Base-by-base conservation (phyloP, 2,888 invertebrate species). In the Tridacna gigas region DNA sequence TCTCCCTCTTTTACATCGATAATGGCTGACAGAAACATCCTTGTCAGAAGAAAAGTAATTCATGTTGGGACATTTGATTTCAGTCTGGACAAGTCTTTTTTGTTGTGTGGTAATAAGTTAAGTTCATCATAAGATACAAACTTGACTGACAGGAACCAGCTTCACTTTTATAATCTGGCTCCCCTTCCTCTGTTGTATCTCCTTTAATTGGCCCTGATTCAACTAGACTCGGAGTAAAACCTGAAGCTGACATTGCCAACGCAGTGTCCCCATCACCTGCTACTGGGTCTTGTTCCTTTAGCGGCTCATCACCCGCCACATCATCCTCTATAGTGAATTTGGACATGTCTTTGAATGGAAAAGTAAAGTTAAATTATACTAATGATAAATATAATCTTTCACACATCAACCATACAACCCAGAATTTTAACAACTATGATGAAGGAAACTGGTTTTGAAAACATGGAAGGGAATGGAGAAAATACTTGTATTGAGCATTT, bases 331-430 rank as follows among this genome's bases (percentile, higher is more conserved):
- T 4, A 2, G 71, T 25, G 4, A 78, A 63, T 48, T 78, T 78
- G 15, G 78, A 78, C 18, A 78, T 47, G 20, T 78, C 78, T 78
- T 37, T n/a, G 20, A 73, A 61, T 4, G 20, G 22, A 51, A 77
- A 56, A 28, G 7, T 22, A 47, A 71, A 56, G 9, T 56, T 56
- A 56, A 7, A 37, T 37, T 37, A 37, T 37, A 37, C 3, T 37
- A 37, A 37, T 37, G 7, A 37, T 7, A 37, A 7, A 37, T 7
- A 37, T 37, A 37, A 4, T 37, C 37, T 37, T 37, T 37, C 37
- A 7, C 7, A 4, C 37, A 37, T 37, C 7, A 4, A 2, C 37
- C 37, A 37, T 7, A 37, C 37, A 37, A 37, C 7, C 7, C 37
- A 2, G 37, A 37, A 2, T 37, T 37, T 37, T 37, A 37, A 37